Conservation (phyloP, 2,113 vertebrate species). For the Pituophis catenifer region DNA sequence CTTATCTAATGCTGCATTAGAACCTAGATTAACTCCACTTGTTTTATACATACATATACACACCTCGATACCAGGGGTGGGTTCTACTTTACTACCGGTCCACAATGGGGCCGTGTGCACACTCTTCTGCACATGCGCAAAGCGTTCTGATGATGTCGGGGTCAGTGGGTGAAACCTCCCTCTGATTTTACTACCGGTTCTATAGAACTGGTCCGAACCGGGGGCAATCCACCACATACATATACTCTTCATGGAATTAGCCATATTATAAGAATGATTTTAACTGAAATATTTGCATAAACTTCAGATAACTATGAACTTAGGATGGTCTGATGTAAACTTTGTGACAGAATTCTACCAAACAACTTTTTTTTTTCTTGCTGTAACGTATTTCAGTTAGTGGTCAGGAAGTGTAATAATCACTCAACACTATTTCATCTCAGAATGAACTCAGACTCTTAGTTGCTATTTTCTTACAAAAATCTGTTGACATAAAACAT, state of each 20-base stretch:
- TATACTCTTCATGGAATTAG: not conserved
- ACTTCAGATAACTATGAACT: rapidly evolving
- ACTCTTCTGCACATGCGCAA: no score
- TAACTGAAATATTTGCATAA: rapidly evolving
- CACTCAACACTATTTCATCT: slow-evolving; percentile 48
- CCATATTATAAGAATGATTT: not conserved
- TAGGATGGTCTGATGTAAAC: rapidly evolving
- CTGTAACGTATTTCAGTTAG: not conserved
- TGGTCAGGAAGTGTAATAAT: slow-evolving; percentile 47
- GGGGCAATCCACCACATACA: no score
- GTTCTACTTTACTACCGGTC: no score
- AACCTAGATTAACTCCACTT: not conserved
- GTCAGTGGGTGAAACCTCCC: no score
- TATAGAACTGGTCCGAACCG: no score
- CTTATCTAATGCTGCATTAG: not conserved
- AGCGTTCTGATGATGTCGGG: no score
- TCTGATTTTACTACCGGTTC: no score
- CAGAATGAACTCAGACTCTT: not conserved
- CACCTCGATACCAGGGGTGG: not conserved
- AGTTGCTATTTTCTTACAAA: not conserved
- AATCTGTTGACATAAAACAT: not conserved
- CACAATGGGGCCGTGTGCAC: no score
- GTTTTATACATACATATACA: not conserved
- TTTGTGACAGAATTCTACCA: not conserved
- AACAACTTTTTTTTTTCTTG: rapidly evolving